Evolutionary conservation across 2,113 vertebrate species (phyloP), one percentile per base, ranked within the genome.

Genomic region (Caranx melampygus): DNA sequence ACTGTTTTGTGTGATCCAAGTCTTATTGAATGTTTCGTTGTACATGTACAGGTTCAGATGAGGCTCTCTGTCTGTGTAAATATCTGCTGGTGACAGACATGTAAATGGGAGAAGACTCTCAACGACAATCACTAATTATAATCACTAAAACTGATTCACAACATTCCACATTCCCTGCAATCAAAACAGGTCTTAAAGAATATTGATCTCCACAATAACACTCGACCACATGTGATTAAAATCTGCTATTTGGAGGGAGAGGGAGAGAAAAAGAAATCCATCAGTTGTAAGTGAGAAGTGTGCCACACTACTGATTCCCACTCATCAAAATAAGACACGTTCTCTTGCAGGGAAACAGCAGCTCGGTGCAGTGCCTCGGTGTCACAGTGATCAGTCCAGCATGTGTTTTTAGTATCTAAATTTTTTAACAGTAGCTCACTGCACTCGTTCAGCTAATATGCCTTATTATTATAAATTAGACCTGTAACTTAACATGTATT

Each of bases 121-220:
- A 5, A 52, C 63, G 92, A 93, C 91, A 89, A 93, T 94, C 91
- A 79, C 81, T 73, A 79, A 84, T 78, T 35, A 58, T 59, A 58
- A 62, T 87, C 66, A 67, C 54, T 81, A 34, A 71, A 60, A 77
- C 49, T 18, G 11, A 68, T 71, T 79, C 71, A 58, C 65, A 87
- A 92, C 93, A 94, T 94, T 94, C 94, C 93, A 90, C 84, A 78
- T 65, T 55, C 66, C 54, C 60, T 57, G 60, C 21, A 21, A 20
- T 72, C 15, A 54, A 68, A 59, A 57, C 61, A 37, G 60, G 81
- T 85, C 84, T 88, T 81, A 75, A 75, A 68, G 15, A 67, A 73
- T 57, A 75, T 44, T 34, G 63, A 72, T 69, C 54, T 58, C 44
- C 37, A 8, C 61, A 63, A 21, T n/a, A 54, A 42, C 68, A 63